phyloP scores from a whole-genome alignment of 2,888 invertebrate species.

The Drosophila kambysellisi region DNA sequence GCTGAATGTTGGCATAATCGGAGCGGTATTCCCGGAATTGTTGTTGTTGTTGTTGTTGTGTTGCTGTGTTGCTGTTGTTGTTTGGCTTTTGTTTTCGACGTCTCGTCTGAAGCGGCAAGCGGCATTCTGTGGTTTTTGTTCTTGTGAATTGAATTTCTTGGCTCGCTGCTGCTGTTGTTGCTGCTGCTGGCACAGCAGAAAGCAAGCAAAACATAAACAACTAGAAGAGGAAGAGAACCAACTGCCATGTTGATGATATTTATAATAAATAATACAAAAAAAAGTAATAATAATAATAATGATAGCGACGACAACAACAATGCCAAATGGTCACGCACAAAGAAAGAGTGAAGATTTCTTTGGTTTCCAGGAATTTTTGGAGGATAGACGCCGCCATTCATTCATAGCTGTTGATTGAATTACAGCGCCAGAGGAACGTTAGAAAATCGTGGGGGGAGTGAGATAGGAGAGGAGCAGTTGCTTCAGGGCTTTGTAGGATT shows the following conservation, averaged over 20 bases:
- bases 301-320: conserved; percentile 42
- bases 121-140: conserved; percentile 44
- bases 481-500: neutral
- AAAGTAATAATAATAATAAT: conserved; percentile 36
- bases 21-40: conserved; percentile 65
- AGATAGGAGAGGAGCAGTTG: neutral
- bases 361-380: conserved; percentile 44
- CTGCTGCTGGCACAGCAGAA: conserved; percentile 60
- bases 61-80: conserved; percentile 1
- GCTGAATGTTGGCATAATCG: conserved; percentile 15
- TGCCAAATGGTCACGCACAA: conserved; percentile 57
- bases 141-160: conserved; percentile 65
- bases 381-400: conserved; percentile 54
- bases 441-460: neutral
- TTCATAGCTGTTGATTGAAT: conserved; percentile 69
- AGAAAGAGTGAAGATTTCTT: neutral
- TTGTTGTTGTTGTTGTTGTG: neutral
- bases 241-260: conserved; percentile 11
- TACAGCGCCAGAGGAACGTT: conserved; percentile 41
- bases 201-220: conserved; percentile 23
- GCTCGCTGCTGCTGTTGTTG: conserved; percentile 43
- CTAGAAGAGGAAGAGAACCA: conserved; percentile 1
- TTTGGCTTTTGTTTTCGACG: conserved; percentile 68
- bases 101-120: conserved; percentile 48
- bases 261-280: conserved; percentile 38